A percentile compares a stretch with the other conserved stretches of the same genome.
Conservation (phyloP, 2,797 vertebrate genomes). For the Phrynocephalus guinanensis region DNA sequence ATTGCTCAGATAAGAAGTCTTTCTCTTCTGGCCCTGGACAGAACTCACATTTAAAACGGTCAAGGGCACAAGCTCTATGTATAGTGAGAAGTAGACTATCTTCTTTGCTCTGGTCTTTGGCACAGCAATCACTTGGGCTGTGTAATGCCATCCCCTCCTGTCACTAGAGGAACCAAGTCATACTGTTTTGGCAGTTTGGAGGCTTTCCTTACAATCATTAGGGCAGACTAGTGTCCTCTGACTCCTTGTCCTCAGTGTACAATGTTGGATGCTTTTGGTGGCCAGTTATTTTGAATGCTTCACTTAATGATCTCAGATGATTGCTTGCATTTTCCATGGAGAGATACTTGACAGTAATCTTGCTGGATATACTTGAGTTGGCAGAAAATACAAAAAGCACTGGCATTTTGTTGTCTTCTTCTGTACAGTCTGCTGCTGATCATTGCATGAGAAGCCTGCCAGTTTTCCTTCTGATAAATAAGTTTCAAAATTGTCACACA, state of each 20-base stretch:
- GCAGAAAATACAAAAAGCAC: background rate
- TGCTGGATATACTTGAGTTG: background rate
- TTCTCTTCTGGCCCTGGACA: background rate
- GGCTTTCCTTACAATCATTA: background rate
- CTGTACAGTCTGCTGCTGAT: background rate
- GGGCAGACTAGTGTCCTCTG: background rate
- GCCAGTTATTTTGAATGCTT: background rate
- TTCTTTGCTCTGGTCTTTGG: background rate
- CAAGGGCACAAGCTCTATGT: background rate
- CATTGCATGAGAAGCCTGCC: background rate
- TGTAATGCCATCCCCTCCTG: background rate
- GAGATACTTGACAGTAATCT: background rate
- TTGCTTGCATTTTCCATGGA: background rate
- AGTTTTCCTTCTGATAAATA: background rate
- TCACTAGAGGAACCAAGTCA: too few species aligned
- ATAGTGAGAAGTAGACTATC: background rate
- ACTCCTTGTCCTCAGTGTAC: too few species aligned
- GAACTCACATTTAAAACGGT: background rate
- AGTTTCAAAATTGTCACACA: background rate
- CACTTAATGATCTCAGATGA: background rate
- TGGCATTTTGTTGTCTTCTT: background rate
- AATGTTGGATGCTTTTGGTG: background rate
- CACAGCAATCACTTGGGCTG: background rate
- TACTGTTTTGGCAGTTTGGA: background rate
- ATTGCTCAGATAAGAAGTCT: background rate